phyloP scores from a whole-genome alignment of 1,140 invertebrate genomes.

The Drosophila baimaii region DNA sequence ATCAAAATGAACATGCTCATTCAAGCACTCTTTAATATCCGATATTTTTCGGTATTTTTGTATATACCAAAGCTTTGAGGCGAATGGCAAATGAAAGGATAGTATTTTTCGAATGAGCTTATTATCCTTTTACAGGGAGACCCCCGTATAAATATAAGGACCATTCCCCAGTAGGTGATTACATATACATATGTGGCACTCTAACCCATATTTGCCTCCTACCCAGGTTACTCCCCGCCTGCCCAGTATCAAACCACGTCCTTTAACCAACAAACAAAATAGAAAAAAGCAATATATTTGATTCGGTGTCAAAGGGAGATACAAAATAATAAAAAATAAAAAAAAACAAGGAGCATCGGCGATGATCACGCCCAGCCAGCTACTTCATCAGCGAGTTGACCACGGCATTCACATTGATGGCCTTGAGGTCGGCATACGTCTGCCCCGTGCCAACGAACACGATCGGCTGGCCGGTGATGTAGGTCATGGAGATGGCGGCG shows the following conservation, averaged over 20 bases:
- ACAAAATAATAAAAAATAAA: constrained; percentile 19
- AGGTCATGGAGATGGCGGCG: constrained; percentile 99
- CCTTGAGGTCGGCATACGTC: constrained; percentile 99
- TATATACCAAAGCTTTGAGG: too few species aligned
- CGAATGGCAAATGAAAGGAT: too few species aligned
- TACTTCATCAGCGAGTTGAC: constrained; percentile 98
- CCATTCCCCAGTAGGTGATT: too few species aligned
- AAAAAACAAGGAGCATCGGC: constrained; percentile 29
- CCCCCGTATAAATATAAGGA: too few species aligned
- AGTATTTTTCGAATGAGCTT: too few species aligned
- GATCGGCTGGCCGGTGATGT: constrained; percentile 99
- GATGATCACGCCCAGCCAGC: not conserved
- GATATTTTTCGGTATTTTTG: too few species aligned
- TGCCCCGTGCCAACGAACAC: constrained; percentile 99
- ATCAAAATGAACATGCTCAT: too few species aligned
- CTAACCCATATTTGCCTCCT: not conserved
- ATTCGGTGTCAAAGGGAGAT: constrained; percentile 11
- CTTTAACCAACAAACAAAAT: constrained; percentile 45
- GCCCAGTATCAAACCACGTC: not conserved
- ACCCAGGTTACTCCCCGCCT: too few species aligned
- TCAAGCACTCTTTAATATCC: too few species aligned
- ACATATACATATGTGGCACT: too few species aligned
- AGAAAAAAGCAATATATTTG: constrained; percentile 31
- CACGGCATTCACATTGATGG: constrained; percentile 98
- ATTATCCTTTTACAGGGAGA: too few species aligned